These are phyloP conservation scores for Himalopsyche kuldschensis DNA, from an alignment of 2,888 invertebrate genomes.

Conservation along the genomic window DNA sequence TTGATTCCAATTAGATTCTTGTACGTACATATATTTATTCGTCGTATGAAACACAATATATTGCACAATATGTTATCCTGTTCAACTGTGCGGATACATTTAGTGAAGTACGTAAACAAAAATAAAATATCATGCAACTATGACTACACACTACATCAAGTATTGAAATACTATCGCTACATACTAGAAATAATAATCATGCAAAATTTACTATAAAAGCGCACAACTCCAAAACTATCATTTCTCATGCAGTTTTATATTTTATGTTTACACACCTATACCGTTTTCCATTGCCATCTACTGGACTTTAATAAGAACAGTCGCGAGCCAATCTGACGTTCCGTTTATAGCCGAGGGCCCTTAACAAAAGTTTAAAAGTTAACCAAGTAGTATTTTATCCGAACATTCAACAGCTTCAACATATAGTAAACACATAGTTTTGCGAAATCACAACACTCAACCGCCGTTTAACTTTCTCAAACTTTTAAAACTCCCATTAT, in stretches of 20 bases:
- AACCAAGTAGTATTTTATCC: conserved; percentile 16
- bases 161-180: conserved; percentile 2
- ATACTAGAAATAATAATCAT: conserved; percentile 11
- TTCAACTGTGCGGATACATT: background rate
- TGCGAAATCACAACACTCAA: conserved; percentile 13
- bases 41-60: background rate
- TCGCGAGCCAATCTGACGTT: conserved; percentile 28
- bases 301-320: conserved; percentile 24
- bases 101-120: background rate
- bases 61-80: too few species aligned
- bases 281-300: conserved; percentile 37
- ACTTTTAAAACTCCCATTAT: conserved; percentile 3
- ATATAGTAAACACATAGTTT: conserved; percentile 7
- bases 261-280: conserved; percentile 37
- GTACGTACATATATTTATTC: background rate
- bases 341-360: conserved; percentile 34
- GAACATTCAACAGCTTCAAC: conserved; percentile 6
- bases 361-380: conserved; percentile 36
- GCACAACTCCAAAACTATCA: background rate
- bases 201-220: conserved; percentile 8
- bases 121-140: background rate
- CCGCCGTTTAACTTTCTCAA: background rate
- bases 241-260: conserved; percentile 35
- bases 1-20: background rate
- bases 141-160: background rate